Conservation (phyloP, 2,113 vertebrate genomes). For the Mesocricetus auratus region DNA sequence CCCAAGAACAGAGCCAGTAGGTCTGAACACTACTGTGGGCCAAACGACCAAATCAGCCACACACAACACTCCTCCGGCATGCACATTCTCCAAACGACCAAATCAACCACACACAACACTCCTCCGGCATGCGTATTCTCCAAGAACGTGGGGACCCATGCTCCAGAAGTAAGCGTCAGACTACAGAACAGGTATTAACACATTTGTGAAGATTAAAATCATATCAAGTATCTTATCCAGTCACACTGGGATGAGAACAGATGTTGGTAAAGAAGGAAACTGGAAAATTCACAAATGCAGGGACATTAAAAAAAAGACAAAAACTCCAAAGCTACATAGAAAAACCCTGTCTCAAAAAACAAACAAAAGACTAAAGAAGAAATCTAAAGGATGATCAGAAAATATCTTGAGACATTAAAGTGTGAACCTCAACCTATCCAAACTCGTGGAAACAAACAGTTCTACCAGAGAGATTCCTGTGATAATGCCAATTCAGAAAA, state of each 20-base stretch:
- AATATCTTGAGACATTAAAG: conserved; percentile 1
- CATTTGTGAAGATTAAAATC: not conserved
- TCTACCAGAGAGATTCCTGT: not conserved
- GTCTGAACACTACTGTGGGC: not conserved
- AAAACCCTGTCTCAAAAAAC: no score
- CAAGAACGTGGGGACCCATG: not conserved
- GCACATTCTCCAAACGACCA: not conserved
- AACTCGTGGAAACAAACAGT: not conserved
- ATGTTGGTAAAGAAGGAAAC: not conserved
- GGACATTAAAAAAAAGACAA: not conserved
- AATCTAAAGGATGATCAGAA: not conserved
- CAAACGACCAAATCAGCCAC: not conserved
- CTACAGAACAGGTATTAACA: not conserved
- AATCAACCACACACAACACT: not conserved
- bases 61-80: not conserved
- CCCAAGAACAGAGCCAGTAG: not conserved
- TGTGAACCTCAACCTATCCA: not conserved
- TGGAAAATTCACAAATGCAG: not conserved
- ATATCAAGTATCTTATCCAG: not conserved
- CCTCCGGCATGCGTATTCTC: not conserved
- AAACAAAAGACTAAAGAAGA: not conserved
- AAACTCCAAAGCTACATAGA: not conserved
- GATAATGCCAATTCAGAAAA: not conserved
- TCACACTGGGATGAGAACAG: not conserved
- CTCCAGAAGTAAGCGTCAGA: not conserved